phyloP scores from a whole-genome alignment of 2,113 vertebrate species.

The Lathamus discolor region DNA sequence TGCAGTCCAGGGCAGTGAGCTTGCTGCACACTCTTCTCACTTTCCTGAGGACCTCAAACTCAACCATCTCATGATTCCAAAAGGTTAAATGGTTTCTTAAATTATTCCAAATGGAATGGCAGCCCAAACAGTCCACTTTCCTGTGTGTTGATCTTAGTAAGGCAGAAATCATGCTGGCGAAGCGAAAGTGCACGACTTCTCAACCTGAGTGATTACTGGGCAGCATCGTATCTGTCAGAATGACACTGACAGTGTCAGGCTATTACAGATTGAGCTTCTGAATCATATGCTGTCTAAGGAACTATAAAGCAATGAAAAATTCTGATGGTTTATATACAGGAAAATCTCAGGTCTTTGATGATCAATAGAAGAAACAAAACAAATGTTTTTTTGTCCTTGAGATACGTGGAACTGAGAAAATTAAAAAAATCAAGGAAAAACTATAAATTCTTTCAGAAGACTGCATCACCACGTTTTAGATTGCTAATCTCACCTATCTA shows the following conservation, averaged over 20 bases:
- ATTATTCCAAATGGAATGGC: background rate
- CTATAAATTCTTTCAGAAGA: background rate
- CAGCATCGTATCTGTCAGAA: background rate
- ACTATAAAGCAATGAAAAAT: background rate
- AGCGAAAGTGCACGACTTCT: background rate
- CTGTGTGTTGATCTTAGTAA: background rate
- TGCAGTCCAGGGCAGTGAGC: too few relatives aligned
- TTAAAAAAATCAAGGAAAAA: background rate
- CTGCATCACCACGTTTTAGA: background rate
- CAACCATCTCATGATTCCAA: too few relatives aligned
- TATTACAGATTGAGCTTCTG: background rate
- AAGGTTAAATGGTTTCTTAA: background rate
- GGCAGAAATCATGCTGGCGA: background rate
- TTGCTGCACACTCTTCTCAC: too few relatives aligned
- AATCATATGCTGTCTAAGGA: background rate
- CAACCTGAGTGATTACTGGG: background rate
- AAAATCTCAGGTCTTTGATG: background rate
- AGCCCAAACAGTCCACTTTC: background rate
- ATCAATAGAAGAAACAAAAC: background rate
- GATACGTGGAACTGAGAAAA: background rate
- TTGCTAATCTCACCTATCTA: background rate
- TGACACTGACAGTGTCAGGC: background rate
- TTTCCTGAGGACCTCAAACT: too few relatives aligned
- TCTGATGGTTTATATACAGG: background rate
- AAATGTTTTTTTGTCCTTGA: background rate